Evolutionary conservation across 1,140 invertebrate genomes (phyloP), one percentile per base, ranked within the genome.

Genomic region (Samia ricini): DNA sequence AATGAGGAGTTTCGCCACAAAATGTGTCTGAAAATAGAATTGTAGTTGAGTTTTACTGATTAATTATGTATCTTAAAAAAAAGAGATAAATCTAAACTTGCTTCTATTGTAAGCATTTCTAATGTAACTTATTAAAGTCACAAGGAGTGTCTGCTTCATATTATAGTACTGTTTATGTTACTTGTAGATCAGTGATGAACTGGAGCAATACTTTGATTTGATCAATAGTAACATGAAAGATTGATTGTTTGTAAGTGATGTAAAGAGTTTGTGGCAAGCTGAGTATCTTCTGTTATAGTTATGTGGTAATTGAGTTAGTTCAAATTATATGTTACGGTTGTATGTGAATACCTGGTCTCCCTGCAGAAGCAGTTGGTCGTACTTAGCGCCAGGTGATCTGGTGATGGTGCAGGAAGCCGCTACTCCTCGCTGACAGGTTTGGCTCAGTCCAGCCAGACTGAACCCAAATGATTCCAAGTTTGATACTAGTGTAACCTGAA

Each of bases 381-480:
- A 92, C 78, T 95, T 96, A 67, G 95, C 94, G 48, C 95, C 95
- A 15, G 95, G 93, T 29, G 94, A 83, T 58, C 94, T 92, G n/a
- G 93, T 95, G 22, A 98, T 94, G 42, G 94, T 95, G 58, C 96
- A 95, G 71, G 96, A 96, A 2, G 97, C 97, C 4, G 96, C 96
- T 33, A 96, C 96, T 12, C 93, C 95, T 64, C 94, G 92, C 86
- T 98, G 97, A 73, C 96, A 96, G 74, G 95, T 93, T 72, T 95
- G 95, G 8, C 95, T 95, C 86, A 98, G 95, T 69, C 95, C 94
- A 22, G 92, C 83, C 52, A 96, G 89, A 76, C 94, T 94, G 64
- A 98, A 96, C 15, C 97, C 96, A 90, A 94, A 98, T 21, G 93
- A 89, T 83, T 97, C 96, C 63, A 98, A 91, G 87, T 98, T 98